Percentiles rank a stretch among this genome's conserved stretches.
These are phyloP conservation scores for Chaenogobius annularis DNA, from an alignment of 2,113 vertebrate genomes.

Conservation along the genomic window DNA sequence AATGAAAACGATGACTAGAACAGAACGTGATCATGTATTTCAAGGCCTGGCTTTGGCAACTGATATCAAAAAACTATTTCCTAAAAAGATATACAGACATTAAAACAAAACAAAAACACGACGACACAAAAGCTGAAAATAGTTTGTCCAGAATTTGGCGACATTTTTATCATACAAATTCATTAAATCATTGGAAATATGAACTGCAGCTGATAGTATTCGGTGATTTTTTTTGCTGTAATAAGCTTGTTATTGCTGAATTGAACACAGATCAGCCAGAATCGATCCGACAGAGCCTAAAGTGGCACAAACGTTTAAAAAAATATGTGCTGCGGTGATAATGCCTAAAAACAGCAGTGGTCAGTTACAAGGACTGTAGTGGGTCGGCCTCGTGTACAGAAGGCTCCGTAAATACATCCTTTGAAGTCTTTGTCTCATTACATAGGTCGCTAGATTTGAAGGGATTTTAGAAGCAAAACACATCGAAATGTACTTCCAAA, in stretches of 20 bases:
- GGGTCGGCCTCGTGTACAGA: too few relatives aligned
- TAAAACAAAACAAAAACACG: not conserved
- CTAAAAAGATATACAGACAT: not conserved
- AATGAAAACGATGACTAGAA: slow-evolving; percentile 32
- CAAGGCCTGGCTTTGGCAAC: slow-evolving; percentile 42
- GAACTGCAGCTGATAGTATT: slow-evolving; percentile 23
- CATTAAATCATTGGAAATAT: not conserved
- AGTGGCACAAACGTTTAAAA: not conserved
- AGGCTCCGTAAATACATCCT: too few relatives aligned
- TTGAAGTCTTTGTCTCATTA: not conserved
- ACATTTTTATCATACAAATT: not conserved
- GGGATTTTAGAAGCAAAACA: too few relatives aligned
- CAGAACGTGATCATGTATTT: slow-evolving; percentile 36
- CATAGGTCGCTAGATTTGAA: slow-evolving; percentile 1
- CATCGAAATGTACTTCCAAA: not conserved
- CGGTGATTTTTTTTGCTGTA: not conserved
- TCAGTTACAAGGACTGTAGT: not conserved
- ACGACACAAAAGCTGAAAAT: slow-evolving; percentile 4
- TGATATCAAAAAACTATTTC: slow-evolving; percentile 8
- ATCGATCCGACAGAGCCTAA: not conserved
- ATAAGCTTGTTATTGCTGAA: slow-evolving; percentile 27
- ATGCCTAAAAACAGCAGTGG: slow-evolving; percentile 40
- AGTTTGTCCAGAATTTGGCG: slow-evolving; percentile 43
- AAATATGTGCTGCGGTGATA: slow-evolving; percentile 11
- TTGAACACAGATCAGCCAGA: slow-evolving; percentile 10